Conservation (phyloP, 1,140 invertebrate genomes). For the Drosophila nasuta region DNA sequence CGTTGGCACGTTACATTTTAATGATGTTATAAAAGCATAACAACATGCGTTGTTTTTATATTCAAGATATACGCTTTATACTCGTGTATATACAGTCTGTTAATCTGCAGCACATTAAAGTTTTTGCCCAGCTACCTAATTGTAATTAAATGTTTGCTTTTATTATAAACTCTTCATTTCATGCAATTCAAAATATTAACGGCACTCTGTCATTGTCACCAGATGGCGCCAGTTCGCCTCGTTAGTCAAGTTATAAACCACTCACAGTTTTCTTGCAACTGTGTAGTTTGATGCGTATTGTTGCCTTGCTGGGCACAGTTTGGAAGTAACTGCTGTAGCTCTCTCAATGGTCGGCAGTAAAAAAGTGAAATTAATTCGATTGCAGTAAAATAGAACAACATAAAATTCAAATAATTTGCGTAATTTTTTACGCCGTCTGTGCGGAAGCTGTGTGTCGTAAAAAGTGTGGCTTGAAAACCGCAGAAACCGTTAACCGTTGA, state of each 20-base stretch:
- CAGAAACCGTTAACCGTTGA: constrained; percentile 14
- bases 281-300: background rate
- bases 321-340: background rate
- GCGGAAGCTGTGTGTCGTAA: constrained; percentile 2
- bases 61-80: background rate
- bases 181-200: constrained; percentile 10
- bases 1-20: constrained; percentile 20
- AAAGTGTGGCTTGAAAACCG: constrained; percentile 15
- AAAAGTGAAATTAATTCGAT: constrained; percentile 8
- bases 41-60: background rate
- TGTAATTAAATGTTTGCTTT: background rate
- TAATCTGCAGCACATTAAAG: constrained; percentile 8
- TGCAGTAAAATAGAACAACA: constrained; percentile 10
- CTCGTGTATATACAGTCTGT: background rate
- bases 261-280: background rate
- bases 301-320: constrained; percentile 12
- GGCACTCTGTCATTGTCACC: background rate
- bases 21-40: constrained; percentile 26
- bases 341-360: background rate
- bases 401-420: constrained; percentile 30
- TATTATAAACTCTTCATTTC: constrained; percentile 1
- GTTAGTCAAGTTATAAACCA: constrained; percentile 12
- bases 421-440: constrained; percentile 5
- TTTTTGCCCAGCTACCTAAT: background rate
- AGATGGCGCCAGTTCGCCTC: constrained; percentile 9